Conservation (phyloP, 2,797 vertebrate genomes). For the Hoplostethus mediterraneus region DNA sequence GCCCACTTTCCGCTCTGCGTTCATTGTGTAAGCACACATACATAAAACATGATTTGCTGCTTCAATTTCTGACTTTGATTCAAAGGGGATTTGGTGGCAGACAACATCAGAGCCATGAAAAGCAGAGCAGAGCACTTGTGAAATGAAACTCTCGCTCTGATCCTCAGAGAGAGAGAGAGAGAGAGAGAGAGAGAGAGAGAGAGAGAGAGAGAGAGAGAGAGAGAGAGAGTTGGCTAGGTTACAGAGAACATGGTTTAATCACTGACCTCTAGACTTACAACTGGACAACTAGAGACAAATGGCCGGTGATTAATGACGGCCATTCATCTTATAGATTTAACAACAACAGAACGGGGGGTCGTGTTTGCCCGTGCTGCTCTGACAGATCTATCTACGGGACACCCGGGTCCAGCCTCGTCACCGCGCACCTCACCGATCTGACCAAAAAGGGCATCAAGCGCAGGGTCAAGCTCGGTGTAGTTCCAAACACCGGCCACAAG, state of each 20-base stretch:
- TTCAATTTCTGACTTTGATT: slow-evolving; percentile 81
- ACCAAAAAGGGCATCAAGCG: slow-evolving; percentile 13
- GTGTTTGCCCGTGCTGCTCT: slow-evolving; percentile 47
- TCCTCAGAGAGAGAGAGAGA: slow-evolving; percentile 24
- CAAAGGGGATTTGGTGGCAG: slow-evolving; percentile 76
- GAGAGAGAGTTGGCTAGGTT: slow-evolving; percentile 43
- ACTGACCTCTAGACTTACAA: slow-evolving; percentile 76
- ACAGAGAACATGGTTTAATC: slow-evolving; percentile 73
- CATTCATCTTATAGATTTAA: slow-evolving; percentile 67
- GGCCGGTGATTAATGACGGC: slow-evolving; percentile 71
- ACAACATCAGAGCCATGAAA: slow-evolving; percentile 71
- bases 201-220: slow-evolving; percentile 11
- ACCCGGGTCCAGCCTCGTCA: slow-evolving; percentile 33
- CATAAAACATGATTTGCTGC: slow-evolving; percentile 83
- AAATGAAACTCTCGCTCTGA: slow-evolving; percentile 65
- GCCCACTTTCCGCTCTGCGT: slow-evolving; percentile 76
- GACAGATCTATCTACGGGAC: slow-evolving; percentile 59
- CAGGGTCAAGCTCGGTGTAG: slow-evolving; percentile 32
- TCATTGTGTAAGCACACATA: slow-evolving; percentile 80
- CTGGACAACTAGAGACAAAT: slow-evolving; percentile 64
- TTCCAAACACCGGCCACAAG: slow-evolving; percentile 56
- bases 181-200: slow-evolving; percentile 19
- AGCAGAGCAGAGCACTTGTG: slow-evolving; percentile 53
- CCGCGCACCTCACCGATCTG: slow-evolving; percentile 27
- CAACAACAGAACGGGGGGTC: slow-evolving; percentile 49